Conservation (phyloP, 2,113 vertebrate species). For the Peromyscus californicus region DNA sequence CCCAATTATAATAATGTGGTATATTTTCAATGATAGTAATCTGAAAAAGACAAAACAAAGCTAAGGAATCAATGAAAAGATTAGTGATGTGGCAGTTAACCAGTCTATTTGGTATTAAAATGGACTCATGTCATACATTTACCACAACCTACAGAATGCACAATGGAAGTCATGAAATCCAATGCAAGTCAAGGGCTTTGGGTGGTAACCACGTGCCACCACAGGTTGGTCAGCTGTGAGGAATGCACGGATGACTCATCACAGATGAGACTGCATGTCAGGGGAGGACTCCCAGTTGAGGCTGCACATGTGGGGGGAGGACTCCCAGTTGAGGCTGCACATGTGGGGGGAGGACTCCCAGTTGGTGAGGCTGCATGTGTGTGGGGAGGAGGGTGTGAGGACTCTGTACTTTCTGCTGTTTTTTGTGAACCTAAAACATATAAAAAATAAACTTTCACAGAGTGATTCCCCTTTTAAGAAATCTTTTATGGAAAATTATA, state of each 20-base stretch:
- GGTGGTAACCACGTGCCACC: accelerated
- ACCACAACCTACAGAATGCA: background rate
- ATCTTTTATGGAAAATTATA: background rate
- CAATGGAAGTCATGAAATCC: background rate
- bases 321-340: background rate
- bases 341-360: background rate
- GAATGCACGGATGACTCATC: background rate
- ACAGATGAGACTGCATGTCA: background rate
- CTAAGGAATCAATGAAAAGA: slow-evolving; percentile 1
- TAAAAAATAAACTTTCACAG: background rate
- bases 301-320: background rate
- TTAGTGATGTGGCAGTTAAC: background rate
- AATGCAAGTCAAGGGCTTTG: background rate
- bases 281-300: background rate
- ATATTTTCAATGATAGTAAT: background rate
- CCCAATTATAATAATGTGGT: background rate
- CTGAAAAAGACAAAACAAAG: background rate
- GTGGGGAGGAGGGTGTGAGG: background rate
- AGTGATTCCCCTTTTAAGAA: background rate
- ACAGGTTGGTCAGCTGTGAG: background rate
- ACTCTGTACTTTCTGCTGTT: background rate
- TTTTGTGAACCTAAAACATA: background rate
- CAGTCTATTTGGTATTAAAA: background rate
- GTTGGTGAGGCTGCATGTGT: background rate
- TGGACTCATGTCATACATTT: background rate